These are phyloP conservation scores for Sula dactylatra DNA, from an alignment of 2,113 vertebrate species.

Conservation along the genomic window DNA sequence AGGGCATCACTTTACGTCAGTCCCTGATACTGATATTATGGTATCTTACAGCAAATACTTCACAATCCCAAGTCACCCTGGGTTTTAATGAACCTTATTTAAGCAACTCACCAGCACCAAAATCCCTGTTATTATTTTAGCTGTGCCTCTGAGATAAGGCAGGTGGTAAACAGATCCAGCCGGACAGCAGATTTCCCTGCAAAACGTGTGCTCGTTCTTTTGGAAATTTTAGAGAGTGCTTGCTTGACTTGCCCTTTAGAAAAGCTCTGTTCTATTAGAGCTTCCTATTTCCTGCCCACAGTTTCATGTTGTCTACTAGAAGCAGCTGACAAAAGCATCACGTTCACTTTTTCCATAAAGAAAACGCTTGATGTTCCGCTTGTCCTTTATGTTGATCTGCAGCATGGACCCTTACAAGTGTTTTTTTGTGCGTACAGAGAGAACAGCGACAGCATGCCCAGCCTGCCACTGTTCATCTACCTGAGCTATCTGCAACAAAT, in stretches of 20 bases:
- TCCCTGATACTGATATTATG: not conserved
- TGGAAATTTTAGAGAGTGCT: not conserved
- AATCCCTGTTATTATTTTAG: conserved; percentile 57
- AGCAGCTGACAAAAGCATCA: conserved; percentile 31
- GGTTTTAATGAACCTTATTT: conserved; percentile 41
- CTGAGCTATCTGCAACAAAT: not conserved
- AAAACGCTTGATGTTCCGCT: not conserved
- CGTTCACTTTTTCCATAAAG: not conserved
- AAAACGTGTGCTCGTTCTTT: conserved; percentile 36
- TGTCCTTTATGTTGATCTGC: not conserved
- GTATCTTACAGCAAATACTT: not conserved
- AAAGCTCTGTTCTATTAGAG: conserved; percentile 41
- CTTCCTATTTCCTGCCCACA: not conserved
- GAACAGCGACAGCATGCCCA: not conserved
- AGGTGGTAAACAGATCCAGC: conserved; percentile 63
- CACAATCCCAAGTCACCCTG: not conserved
- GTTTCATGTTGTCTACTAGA: not conserved
- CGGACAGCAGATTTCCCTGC: conserved; percentile 35
- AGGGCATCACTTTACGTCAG: not conserved
- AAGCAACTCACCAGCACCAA: conserved; percentile 10
- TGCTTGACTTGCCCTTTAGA: conserved; percentile 66
- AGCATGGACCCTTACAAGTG: not conserved
- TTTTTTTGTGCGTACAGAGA: not conserved
- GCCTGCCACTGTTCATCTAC: not conserved
- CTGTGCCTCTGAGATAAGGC: conserved; percentile 61